Evolutionary conservation across 1,140 invertebrate genomes (phyloP).

Genomic region (Scaptomyza montana): DNA sequence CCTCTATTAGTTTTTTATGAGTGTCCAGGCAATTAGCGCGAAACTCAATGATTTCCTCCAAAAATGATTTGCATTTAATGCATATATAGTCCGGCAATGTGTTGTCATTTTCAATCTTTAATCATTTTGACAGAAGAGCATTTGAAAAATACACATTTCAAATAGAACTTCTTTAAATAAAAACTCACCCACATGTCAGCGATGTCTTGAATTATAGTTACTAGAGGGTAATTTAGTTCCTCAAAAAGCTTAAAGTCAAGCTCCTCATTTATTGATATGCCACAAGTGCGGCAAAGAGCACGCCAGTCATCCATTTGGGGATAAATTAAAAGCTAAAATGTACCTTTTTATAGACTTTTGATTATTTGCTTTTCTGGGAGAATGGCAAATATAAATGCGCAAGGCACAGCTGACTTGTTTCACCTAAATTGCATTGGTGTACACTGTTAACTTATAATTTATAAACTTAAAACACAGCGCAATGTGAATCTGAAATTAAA

Average conservation of each 20-base stretch:
- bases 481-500: not conserved
- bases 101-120: conserved; percentile 49
- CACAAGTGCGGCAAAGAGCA: conserved; percentile 56
- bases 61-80: conserved; percentile 33
- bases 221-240: conserved; percentile 36
- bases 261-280: conserved; percentile 25
- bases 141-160: not conserved
- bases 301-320: conserved; percentile 28
- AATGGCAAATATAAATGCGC: conserved; percentile 19
- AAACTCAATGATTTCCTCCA: conserved; percentile 40
- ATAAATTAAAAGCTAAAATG: not conserved
- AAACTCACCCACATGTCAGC: conserved; percentile 59
- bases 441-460: not conserved
- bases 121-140: not conserved
- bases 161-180: not conserved
- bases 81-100: conserved; percentile 51
- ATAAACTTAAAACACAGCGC: not conserved
- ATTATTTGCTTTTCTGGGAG: not conserved
- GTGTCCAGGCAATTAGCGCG: conserved; percentile 44
- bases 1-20: conserved; percentile 36
- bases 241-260: conserved; percentile 35
- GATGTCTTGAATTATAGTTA: conserved; percentile 56
- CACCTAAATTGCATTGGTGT: not conserved
- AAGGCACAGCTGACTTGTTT: not conserved
- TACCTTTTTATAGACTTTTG: not conserved